Percentiles rank a stretch among this genome's conserved stretches.
These are phyloP conservation scores for Steinernema scapterisci DNA, from an alignment of 2,888 invertebrate species.

Conservation along the genomic window DNA sequence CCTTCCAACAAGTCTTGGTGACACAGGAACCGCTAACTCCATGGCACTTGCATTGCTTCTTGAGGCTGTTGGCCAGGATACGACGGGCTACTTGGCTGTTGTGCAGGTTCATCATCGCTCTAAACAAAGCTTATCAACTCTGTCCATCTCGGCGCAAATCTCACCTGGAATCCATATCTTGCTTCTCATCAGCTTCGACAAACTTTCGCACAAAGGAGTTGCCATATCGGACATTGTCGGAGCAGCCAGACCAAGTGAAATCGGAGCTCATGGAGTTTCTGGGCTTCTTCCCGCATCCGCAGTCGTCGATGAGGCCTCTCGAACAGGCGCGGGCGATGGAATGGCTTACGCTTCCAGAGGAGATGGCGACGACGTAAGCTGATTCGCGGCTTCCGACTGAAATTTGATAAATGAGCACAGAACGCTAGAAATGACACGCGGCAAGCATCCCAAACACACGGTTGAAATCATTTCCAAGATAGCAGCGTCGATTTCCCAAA, in stretches of 20 bases:
- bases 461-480: too few species aligned
- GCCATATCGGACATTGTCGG: constrained; percentile 67
- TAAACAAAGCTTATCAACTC: neutral
- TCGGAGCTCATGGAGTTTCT: constrained; percentile 34
- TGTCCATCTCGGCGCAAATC: neutral
- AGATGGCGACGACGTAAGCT: constrained; percentile 89
- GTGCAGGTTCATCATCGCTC: constrained; percentile 82
- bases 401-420: too few species aligned
- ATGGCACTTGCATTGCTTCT: constrained; percentile 89
- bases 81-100: constrained; percentile 93
- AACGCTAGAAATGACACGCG: too few species aligned
- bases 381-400: constrained; percentile 74
- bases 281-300: constrained; percentile 47
- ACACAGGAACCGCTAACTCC: constrained; percentile 95
- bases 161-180: constrained; percentile 40
- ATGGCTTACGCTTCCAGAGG: constrained; percentile 88
- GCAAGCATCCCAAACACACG: too few species aligned
- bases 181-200: constrained; percentile 66
- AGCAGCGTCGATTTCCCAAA: too few species aligned
- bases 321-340: constrained; percentile 89
- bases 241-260: constrained; percentile 68
- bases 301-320: constrained; percentile 70
- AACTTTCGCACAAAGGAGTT: constrained; percentile 67
- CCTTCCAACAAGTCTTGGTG: constrained; percentile 94
- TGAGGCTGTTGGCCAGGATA: constrained; percentile 72